Evolutionary conservation across 2,113 vertebrate genomes (phyloP).

Genomic region (Ursus arctos): DNA sequence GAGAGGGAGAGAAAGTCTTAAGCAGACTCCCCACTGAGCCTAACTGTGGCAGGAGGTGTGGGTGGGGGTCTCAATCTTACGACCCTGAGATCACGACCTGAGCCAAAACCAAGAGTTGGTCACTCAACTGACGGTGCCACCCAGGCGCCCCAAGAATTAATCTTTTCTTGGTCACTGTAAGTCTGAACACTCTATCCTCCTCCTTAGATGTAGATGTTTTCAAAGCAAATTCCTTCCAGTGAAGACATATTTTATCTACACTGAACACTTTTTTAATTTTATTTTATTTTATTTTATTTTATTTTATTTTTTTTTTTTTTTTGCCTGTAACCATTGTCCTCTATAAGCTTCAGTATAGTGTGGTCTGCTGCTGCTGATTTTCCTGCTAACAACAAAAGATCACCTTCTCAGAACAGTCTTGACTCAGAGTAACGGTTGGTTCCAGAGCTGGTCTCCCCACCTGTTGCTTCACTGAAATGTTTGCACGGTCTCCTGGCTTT

Average conservation of each 20-base stretch:
- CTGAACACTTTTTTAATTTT: not conserved
- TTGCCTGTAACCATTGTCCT: not conserved
- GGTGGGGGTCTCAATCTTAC: not conserved
- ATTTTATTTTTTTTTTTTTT: not conserved
- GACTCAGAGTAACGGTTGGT: slow-evolving; percentile 23
- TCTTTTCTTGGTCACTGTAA: not conserved
- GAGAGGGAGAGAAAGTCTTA: not conserved
- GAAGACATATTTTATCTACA: not conserved
- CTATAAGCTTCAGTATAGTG: not conserved
- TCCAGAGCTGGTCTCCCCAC: not conserved
- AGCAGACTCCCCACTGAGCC: not conserved
- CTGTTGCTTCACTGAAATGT: slow-evolving; percentile 66
- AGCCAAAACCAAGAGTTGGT: not conserved
- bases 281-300: too few species aligned
- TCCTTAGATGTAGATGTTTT: not conserved
- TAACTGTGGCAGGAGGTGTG: not conserved
- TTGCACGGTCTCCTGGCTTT: slow-evolving; percentile 37
- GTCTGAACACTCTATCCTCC: not conserved
- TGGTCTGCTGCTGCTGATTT: not conserved
- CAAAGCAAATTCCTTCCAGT: not conserved
- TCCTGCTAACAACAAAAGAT: slow-evolving; percentile 6
- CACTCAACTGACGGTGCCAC: not conserved
- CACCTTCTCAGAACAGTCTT: slow-evolving; percentile 42
- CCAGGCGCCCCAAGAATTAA: not conserved
- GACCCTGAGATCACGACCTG: not conserved